phyloP scores from a whole-genome alignment of 2,888 invertebrate genomes.

The Apamea sordens region DNA sequence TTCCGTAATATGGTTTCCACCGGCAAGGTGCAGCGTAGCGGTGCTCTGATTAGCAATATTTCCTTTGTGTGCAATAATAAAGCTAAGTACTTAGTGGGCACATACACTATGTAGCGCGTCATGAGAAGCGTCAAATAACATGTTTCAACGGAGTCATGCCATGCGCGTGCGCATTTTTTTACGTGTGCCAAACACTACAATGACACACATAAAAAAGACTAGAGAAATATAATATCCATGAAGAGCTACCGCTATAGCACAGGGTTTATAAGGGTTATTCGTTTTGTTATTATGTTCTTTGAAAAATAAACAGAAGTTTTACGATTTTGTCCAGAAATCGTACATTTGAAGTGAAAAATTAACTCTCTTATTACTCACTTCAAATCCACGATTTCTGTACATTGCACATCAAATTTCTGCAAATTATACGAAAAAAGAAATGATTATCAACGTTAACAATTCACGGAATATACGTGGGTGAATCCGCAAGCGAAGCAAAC shows the following conservation, averaged over 20 bases:
- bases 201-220: constrained; percentile 9
- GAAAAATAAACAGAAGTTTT: not conserved
- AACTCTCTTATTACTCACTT: not conserved
- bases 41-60: constrained; percentile 62
- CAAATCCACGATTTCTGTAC: not conserved
- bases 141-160: constrained; percentile 32
- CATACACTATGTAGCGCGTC: constrained; percentile 39
- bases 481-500: constrained; percentile 45
- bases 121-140: constrained; percentile 43
- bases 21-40: constrained; percentile 39
- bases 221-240: not conserved
- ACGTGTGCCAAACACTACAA: constrained; percentile 38
- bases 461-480: constrained; percentile 32
- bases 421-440: constrained; percentile 1
- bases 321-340: not conserved
- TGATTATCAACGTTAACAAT: constrained; percentile 1
- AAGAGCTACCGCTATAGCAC: not conserved
- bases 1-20: constrained; percentile 58
- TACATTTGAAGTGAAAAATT: not conserved
- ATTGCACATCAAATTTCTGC: not conserved
- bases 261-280: not conserved
- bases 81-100: constrained; percentile 43
- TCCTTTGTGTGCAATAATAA: constrained; percentile 62
- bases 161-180: constrained; percentile 2
- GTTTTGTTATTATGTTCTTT: not conserved